These are phyloP conservation scores for Drosophila pseudoobscura DNA, from an alignment of 1,140 invertebrate genomes.

Conservation along the genomic window DNA sequence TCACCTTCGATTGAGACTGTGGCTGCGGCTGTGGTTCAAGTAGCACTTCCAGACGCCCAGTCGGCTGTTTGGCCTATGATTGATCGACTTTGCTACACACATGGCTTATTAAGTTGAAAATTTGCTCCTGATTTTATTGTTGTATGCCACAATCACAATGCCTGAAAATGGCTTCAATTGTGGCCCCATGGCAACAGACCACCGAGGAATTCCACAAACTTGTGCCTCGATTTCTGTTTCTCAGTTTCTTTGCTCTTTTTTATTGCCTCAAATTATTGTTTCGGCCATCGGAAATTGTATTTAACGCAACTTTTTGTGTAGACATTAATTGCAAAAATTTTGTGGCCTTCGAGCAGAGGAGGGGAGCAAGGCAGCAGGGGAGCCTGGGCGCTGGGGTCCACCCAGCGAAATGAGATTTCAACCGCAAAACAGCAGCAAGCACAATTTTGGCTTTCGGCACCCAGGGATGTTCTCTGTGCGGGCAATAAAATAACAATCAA, in stretches of 20 bases:
- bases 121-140: no score
- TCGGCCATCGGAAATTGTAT: conserved; percentile 35
- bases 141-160: no score
- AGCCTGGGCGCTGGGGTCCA: not conserved
- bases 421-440: conserved; percentile 73
- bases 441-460: conserved; percentile 70
- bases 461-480: conserved; percentile 63
- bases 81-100: not conserved
- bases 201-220: no score
- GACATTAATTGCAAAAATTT: conserved; percentile 55
- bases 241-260: conserved; percentile 5
- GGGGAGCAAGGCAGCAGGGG: not conserved
- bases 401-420: conserved; percentile 68
- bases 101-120: no score
- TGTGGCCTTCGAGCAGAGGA: not conserved
- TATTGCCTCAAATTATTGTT: conserved; percentile 41
- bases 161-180: not conserved
- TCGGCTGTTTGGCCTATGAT: not conserved
- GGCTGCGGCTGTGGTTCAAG: no score
- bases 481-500: conserved; percentile 79
- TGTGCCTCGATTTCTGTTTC: conserved; percentile 10
- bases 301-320: conserved; percentile 39
- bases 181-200: no score
- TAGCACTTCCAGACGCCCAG: not conserved
- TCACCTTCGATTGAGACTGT: no score